Evolutionary conservation across 2,888 invertebrate genomes (phyloP).

Genomic region (Hylaea fasciaria): DNA sequence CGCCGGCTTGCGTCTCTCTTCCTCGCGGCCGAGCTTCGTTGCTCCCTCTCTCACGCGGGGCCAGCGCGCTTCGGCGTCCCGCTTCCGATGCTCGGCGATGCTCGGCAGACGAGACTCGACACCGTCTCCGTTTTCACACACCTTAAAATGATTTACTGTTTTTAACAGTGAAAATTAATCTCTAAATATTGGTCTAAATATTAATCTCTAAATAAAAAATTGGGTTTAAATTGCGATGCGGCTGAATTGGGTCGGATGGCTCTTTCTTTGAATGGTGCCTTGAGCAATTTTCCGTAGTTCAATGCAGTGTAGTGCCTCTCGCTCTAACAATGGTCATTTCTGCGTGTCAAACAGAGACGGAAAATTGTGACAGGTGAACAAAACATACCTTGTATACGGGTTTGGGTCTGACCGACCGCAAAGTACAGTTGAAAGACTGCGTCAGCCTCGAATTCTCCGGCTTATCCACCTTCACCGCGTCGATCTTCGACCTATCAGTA

Average conservation of each 20-base stretch:
- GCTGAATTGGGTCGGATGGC: too few species aligned
- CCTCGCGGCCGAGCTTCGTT: neutral
- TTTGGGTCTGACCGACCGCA: slow-evolving; percentile 17
- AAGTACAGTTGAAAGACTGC: slow-evolving; percentile 12
- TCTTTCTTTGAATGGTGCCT: too few species aligned
- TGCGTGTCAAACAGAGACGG: too few species aligned
- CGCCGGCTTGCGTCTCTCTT: slow-evolving; percentile 46
- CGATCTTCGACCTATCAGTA: slow-evolving; percentile 13
- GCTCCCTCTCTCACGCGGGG: slow-evolving; percentile 9
- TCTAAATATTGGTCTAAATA: too few species aligned
- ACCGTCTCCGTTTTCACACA: slow-evolving; percentile 70
- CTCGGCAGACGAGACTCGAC: slow-evolving; percentile 67
- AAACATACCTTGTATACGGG: slow-evolving; percentile 26
- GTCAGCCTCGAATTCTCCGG: slow-evolving; percentile 11
- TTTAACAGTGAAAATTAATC: too few species aligned
- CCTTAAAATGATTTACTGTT: slow-evolving; percentile 15
- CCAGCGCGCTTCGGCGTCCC: slow-evolving; percentile 43
- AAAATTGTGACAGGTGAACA: neutral
- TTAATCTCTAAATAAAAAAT: too few species aligned
- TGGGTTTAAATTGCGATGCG: too few species aligned
- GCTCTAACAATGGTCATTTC: too few species aligned
- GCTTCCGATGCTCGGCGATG: slow-evolving; percentile 74
- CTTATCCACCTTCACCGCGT: slow-evolving; percentile 20
- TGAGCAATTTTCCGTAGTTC: too few species aligned
- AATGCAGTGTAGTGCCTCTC: too few species aligned